Base-by-base conservation (phyloP, 2,888 invertebrate genomes). In the Pandemis corylana region DNA sequence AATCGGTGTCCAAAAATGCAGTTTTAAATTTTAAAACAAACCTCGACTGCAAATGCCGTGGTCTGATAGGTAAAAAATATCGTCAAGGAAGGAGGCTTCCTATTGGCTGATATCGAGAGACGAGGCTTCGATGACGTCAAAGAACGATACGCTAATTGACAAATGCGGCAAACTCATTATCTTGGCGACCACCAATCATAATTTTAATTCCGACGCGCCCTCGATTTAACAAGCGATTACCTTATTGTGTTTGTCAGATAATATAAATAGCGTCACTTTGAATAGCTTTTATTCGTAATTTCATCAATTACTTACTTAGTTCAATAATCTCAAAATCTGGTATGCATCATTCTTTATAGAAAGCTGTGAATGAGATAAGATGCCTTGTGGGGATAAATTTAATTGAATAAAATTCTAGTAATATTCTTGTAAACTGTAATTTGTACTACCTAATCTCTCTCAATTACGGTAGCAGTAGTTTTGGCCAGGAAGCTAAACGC, bases 111-210 rank as follows among this genome's bases (percentile, higher is more conserved):
- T 1, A 36, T 68, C 49, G 36, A 62, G 36, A 44, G 61, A 42
- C 13, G 12, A 65, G 67, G 71, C 69, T 77, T 75, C 75, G 70
- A 56, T 53, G 66, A 51, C 81, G 80, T 80, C 80, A 83, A 81
- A 81, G 78, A 81, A 82, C 79, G 68, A 63, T 53, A 76, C 79
- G 76, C 76, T 62, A 28, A 78, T 80, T 76, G 78, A 79, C 77
- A 77, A 80, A 78, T 77, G 75, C 78, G 78, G 70, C 76, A 76
- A 72, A 73, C 74, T 81, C 76, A 83, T 82, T 83, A 85, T 84
- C 84, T 79, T 72, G 49, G 36, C 62, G 76, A 77, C 77, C 36
- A 79, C 86, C 87, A 87, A 87, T 87, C 82, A 84, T 68, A 81
- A 77, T 71, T 51, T 56, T 41, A 42, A 9, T 42, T 51, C 46